Evolutionary conservation across 1,140 invertebrate genomes (phyloP).

Genomic region (Drosophila ohnishii): DNA sequence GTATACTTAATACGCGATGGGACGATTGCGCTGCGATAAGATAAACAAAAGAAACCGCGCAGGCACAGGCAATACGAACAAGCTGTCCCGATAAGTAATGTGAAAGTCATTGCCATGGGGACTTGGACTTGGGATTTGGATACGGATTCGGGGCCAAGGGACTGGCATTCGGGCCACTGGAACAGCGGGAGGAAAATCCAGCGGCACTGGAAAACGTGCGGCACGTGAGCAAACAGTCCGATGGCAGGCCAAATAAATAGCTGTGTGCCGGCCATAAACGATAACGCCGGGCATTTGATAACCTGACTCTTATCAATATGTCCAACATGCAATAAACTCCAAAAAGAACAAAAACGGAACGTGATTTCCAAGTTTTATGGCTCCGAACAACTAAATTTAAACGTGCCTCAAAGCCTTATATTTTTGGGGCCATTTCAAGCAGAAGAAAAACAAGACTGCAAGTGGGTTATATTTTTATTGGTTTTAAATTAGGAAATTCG

Average conservation of each 20-base stretch:
- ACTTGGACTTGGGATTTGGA: constrained; percentile 10
- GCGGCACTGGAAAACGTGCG: constrained; percentile 50
- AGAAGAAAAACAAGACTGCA: constrained; percentile 6
- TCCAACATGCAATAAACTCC: constrained; percentile 48
- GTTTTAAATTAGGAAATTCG: constrained; percentile 44
- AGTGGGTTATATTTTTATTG: constrained; percentile 32
- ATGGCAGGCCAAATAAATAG: constrained; percentile 45
- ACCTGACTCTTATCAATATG: constrained; percentile 45
- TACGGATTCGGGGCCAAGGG: constrained; percentile 21
- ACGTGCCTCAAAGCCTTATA: constrained; percentile 2
- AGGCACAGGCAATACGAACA: neutral
- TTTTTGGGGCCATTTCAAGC: neutral
- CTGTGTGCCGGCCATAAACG: constrained; percentile 43
- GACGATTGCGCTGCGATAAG: constrained; percentile 35
- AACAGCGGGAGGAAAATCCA: constrained; percentile 8
- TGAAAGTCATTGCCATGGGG: constrained; percentile 43
- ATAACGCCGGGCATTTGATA: constrained; percentile 43
- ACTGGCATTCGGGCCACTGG: constrained; percentile 19
- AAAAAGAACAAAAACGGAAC: constrained; percentile 42
- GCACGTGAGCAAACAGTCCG: constrained; percentile 49
- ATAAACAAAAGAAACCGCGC: constrained; percentile 41
- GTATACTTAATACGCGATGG: constrained; percentile 28
- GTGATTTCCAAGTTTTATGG: constrained; percentile 42
- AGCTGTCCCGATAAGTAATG: constrained; percentile 26
- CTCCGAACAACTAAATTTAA: constrained; percentile 41